Evolutionary conservation across 2,797 vertebrate species (phyloP).

Genomic region (Avahi laniger): DNA sequence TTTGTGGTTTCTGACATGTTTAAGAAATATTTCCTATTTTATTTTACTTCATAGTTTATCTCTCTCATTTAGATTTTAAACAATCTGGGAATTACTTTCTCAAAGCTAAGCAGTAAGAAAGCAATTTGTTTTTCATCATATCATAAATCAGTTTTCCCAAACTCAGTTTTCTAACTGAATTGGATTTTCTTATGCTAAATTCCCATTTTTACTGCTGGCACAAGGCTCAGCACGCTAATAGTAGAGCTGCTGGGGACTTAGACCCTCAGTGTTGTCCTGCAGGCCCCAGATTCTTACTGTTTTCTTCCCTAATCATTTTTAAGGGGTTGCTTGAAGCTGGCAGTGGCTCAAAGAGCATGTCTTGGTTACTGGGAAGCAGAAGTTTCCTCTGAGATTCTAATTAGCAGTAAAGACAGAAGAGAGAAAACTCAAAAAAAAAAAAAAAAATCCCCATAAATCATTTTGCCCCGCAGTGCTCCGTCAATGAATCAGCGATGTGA

Average conservation of each 20-base stretch:
- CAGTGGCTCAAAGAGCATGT: background rate
- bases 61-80: slow-evolving; percentile 1
- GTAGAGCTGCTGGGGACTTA: background rate
- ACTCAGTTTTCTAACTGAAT: background rate
- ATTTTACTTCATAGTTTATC: background rate
- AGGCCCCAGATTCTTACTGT: background rate
- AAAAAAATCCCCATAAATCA: background rate
- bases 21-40: background rate
- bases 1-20: background rate
- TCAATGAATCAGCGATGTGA: background rate
- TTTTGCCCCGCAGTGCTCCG: background rate
- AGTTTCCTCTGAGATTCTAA: background rate
- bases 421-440: no score
- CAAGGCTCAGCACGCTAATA: background rate
- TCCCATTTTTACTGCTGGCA: background rate
- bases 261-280: background rate
- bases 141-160: background rate
- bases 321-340: background rate
- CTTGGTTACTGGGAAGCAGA: background rate
- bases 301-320: background rate
- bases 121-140: background rate
- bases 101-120: background rate
- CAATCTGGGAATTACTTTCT: background rate
- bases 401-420: background rate
- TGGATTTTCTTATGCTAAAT: background rate